Evolutionary conservation across 2,888 invertebrate genomes (phyloP).

Genomic region (Pammene fasciana): DNA sequence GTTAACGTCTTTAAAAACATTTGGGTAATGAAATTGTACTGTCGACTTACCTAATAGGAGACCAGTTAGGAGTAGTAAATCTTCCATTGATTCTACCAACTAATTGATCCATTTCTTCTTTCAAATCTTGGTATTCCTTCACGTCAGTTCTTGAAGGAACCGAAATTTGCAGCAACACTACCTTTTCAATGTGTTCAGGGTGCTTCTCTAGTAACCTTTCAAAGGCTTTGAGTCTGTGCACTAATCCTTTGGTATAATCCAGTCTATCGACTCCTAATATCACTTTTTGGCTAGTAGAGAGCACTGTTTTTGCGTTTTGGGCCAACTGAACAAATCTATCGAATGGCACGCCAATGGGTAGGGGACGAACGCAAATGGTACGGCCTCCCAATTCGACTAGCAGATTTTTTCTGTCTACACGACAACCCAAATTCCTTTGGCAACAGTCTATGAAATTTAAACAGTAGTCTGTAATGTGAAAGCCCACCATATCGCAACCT

Average conservation of each 20-base stretch:
- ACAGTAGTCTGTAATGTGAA: conserved; percentile 95
- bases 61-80: conserved; percentile 96
- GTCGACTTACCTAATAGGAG: conserved; percentile 87
- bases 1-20: too few relatives aligned
- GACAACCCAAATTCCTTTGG: conserved; percentile 92
- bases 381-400: conserved; percentile 94
- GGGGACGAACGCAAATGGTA: conserved; percentile 91
- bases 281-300: conserved; percentile 90
- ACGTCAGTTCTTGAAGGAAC: conserved; percentile 96
- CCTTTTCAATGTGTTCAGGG: conserved; percentile 93
- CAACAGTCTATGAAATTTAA: conserved; percentile 96
- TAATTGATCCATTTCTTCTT: conserved; percentile 95
- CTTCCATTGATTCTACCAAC: conserved; percentile 94
- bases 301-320: conserved; percentile 86
- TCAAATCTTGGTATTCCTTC: conserved; percentile 94
- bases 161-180: conserved; percentile 91
- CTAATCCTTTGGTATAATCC: conserved; percentile 95
- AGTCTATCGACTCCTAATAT: conserved; percentile 94
- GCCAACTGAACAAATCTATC: conserved; percentile 93
- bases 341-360: conserved; percentile 95
- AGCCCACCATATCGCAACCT: conserved; percentile 96
- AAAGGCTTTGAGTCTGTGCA: conserved; percentile 91
- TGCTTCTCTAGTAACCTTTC: conserved; percentile 91
- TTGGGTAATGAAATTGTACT: too few relatives aligned
- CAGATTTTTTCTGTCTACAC: conserved; percentile 93